These are phyloP conservation scores for Molorchus minor DNA, from an alignment of 2,888 invertebrate species.

Conservation along the genomic window DNA sequence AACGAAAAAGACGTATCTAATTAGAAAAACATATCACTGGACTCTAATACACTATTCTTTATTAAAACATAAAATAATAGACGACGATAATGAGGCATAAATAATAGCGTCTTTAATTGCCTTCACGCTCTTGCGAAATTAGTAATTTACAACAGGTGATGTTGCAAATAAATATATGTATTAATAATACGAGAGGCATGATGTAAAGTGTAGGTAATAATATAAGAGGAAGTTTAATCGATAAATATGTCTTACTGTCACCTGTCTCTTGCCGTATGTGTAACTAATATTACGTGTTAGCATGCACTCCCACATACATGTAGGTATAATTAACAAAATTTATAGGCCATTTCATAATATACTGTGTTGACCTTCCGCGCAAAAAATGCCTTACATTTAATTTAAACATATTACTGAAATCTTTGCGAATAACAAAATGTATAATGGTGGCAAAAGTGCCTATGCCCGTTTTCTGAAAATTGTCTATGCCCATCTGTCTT, in stretches of 20 bases:
- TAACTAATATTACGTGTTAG: conserved; percentile 18
- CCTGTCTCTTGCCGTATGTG: conserved; percentile 24
- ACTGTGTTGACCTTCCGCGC: conserved; percentile 7
- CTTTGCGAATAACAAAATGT: too few species aligned
- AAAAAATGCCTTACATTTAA: conserved; percentile 6
- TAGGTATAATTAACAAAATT: conserved; percentile 15
- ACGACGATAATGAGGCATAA: conserved; percentile 17
- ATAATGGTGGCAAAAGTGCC: too few species aligned
- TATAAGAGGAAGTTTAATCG: conserved; percentile 30
- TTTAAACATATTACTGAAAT: too few species aligned
- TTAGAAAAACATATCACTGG: too few species aligned
- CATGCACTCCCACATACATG: conserved; percentile 21
- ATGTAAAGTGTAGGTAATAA: conserved; percentile 24
- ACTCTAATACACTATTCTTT: too few species aligned
- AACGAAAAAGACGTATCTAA: too few species aligned
- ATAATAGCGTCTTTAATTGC: conserved; percentile 16
- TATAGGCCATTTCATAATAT: conserved; percentile 12
- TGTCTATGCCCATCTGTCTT: too few species aligned
- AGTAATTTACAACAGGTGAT: conserved; percentile 28
- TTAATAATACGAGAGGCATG: conserved; percentile 26
- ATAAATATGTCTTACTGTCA: conserved; percentile 34
- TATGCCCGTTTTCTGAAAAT: too few species aligned
- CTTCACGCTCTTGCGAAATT: conserved; percentile 20
- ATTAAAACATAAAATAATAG: neutral
- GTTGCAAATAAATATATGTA: conserved; percentile 23